Conservation (phyloP, 2,797 vertebrate species). For the Typhlichthys subterraneus region DNA sequence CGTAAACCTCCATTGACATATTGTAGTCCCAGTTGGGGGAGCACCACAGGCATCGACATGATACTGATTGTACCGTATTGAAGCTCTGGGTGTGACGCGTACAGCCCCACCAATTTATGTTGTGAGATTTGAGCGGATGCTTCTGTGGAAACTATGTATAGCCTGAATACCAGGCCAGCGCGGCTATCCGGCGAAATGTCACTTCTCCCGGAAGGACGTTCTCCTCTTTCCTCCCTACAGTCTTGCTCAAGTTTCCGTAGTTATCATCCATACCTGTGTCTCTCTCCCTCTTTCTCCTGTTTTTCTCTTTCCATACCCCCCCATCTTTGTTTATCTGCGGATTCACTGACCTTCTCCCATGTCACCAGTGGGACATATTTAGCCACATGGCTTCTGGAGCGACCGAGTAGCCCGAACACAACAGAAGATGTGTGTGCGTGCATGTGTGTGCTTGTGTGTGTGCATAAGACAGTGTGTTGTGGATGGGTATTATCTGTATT, state of each 20-base stretch:
- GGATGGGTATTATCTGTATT: slow-evolving; percentile 9
- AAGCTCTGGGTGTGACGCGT: slow-evolving; percentile 10
- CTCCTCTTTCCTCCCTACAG: not conserved
- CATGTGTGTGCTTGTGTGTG: slow-evolving; percentile 5
- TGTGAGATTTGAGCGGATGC: slow-evolving; percentile 33
- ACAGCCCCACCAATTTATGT: slow-evolving; percentile 13
- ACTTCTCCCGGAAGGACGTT: not conserved
- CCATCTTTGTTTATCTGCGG: slow-evolving; percentile 67
- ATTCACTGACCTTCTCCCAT: slow-evolving; percentile 79
- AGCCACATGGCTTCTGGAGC: slow-evolving; percentile 77
- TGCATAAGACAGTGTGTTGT: slow-evolving; percentile 36
- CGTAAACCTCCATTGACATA: slow-evolving; percentile 34
- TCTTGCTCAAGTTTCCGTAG: not conserved
- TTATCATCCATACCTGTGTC: not conserved
- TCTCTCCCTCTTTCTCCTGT: slow-evolving; percentile 3
- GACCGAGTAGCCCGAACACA: slow-evolving; percentile 75
- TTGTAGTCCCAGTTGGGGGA: slow-evolving; percentile 29
- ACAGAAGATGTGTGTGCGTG: slow-evolving; percentile 58
- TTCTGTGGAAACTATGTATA: slow-evolving; percentile 28
- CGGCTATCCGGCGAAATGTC: slow-evolving; percentile 11
- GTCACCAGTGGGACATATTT: slow-evolving; percentile 75
- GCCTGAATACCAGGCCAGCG: slow-evolving; percentile 9
- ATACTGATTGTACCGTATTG: not conserved
- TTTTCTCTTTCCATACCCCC: slow-evolving; percentile 21
- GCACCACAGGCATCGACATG: slow-evolving; percentile 7